A percentile compares a stretch with the other conserved stretches of the same genome.
Evolutionary conservation across 2,797 vertebrate genomes (phyloP).

Genomic region (Labroides dimidiatus): DNA sequence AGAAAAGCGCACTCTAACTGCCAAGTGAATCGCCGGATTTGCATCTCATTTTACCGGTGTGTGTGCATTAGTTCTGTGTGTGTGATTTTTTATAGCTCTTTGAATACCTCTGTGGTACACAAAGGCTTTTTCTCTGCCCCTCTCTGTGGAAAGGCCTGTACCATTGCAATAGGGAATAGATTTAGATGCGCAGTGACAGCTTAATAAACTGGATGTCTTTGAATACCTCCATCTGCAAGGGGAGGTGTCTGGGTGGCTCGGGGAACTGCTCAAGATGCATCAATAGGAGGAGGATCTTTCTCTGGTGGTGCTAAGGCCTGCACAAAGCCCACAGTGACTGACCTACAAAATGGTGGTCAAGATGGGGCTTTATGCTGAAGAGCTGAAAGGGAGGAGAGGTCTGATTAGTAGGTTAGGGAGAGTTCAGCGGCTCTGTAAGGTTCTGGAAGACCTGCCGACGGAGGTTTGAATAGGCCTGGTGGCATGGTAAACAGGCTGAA

Average conservation of each 20-base stretch:
- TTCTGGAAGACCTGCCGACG: constrained; percentile 75
- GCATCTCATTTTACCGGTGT: constrained; percentile 91
- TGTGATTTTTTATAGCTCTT: constrained; percentile 79
- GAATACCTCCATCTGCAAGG: constrained; percentile 80
- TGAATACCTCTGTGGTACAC: constrained; percentile 91
- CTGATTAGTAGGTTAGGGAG: constrained; percentile 84
- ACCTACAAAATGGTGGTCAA: constrained; percentile 88
- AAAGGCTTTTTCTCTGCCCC: constrained; percentile 80
- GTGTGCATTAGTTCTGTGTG: constrained; percentile 75
- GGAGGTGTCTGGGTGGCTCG: constrained; percentile 70
- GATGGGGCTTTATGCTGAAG: constrained; percentile 81
- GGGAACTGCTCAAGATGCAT: constrained; percentile 72
- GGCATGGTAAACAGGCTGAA: constrained; percentile 79
- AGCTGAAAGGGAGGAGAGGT: constrained; percentile 84
- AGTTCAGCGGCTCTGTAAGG: constrained; percentile 78
- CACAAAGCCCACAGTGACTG: constrained; percentile 83
- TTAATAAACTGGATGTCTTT: constrained; percentile 92
- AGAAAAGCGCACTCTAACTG: constrained; percentile 82
- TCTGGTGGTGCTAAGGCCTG: constrained; percentile 67
- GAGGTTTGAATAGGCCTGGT: constrained; percentile 76
- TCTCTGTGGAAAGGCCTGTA: constrained; percentile 80
- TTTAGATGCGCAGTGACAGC: constrained; percentile 97
- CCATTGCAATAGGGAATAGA: constrained; percentile 94
- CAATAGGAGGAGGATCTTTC: constrained; percentile 82
- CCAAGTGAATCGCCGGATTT: constrained; percentile 94